A percentile compares a stretch with the other conserved stretches of the same genome.
Conservation (phyloP, 2,888 invertebrate genomes). For the Drosophila barbarae region DNA sequence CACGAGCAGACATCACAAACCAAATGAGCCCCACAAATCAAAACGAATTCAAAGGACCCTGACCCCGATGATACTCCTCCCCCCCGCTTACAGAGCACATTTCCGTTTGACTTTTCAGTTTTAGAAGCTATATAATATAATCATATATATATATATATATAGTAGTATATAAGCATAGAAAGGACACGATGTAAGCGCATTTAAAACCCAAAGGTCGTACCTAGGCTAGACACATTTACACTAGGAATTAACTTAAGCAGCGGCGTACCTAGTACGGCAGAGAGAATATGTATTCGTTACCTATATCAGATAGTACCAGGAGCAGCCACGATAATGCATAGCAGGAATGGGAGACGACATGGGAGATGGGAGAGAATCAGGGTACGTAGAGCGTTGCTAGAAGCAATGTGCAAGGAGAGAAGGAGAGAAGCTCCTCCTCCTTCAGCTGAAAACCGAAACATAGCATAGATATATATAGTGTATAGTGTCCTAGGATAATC, state of each 20-base stretch:
- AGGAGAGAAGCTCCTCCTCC: neutral
- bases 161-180: neutral
- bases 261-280: conserved; percentile 28
- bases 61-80: conserved; percentile 30
- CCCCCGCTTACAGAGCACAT: conserved; percentile 46
- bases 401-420: conserved; percentile 37
- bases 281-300: conserved; percentile 6
- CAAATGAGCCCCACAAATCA: conserved; percentile 62
- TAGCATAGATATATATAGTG: conserved; percentile 5
- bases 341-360: neutral
- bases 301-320: conserved; percentile 9
- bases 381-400: conserved; percentile 65
- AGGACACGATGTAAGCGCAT: conserved; percentile 55
- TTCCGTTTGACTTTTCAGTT: conserved; percentile 19
- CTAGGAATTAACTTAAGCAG: conserved; percentile 7
- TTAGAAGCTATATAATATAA: neutral
- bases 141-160: neutral
- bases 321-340: conserved; percentile 1
- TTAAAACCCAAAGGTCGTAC: conserved; percentile 53
- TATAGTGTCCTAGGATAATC: conserved; percentile 10
- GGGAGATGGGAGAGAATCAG: conserved; percentile 44
- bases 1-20: conserved; percentile 30
- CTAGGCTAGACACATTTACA: conserved; percentile 15
- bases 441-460: conserved; percentile 12
- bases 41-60: conserved; percentile 39